Percentiles rank a stretch among this genome's conserved stretches.
These are phyloP conservation scores for Cynopterus brachyotis DNA, from an alignment of 2,113 vertebrate genomes.

Conservation along the genomic window DNA sequence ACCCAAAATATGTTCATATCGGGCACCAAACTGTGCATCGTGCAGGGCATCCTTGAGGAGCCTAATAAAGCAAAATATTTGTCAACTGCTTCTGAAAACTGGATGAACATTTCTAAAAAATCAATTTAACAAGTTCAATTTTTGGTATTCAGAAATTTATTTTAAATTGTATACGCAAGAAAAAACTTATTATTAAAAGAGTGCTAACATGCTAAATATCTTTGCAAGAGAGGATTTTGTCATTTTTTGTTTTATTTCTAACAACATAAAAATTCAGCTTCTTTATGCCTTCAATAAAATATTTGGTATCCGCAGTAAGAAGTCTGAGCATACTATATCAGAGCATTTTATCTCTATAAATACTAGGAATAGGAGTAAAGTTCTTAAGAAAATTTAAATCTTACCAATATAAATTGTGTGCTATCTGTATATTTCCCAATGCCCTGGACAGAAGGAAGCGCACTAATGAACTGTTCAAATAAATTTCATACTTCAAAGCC, in stretches of 20 bases:
- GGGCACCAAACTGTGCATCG: conserved; percentile 90
- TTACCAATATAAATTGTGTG: conserved; percentile 96
- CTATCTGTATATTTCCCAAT: conserved; percentile 92
- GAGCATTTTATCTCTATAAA: background rate
- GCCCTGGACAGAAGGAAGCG: conserved; percentile 94
- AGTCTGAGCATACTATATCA: background rate
- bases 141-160: background rate
- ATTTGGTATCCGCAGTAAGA: conserved; percentile 5
- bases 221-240: background rate
- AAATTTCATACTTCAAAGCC: conserved; percentile 96
- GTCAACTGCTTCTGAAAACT: conserved; percentile 54
- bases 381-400: conserved; percentile 61
- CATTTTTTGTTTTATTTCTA: conserved; percentile 46
- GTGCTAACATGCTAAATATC: background rate
- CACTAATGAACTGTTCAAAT: conserved; percentile 93
- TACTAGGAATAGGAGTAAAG: conserved; percentile 37
- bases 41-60: conserved; percentile 95
- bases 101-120: background rate
- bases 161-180: conserved; percentile 44
- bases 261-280: conserved; percentile 7
- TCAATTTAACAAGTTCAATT: background rate
- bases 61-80: conserved; percentile 84
- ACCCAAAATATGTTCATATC: conserved; percentile 93
- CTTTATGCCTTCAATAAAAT: conserved; percentile 10
- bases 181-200: conserved; percentile 18